Percentiles rank a stretch among this genome's conserved stretches.
Conservation (phyloP, 2,888 invertebrate genomes). For the Patella ulyssiponensis region DNA sequence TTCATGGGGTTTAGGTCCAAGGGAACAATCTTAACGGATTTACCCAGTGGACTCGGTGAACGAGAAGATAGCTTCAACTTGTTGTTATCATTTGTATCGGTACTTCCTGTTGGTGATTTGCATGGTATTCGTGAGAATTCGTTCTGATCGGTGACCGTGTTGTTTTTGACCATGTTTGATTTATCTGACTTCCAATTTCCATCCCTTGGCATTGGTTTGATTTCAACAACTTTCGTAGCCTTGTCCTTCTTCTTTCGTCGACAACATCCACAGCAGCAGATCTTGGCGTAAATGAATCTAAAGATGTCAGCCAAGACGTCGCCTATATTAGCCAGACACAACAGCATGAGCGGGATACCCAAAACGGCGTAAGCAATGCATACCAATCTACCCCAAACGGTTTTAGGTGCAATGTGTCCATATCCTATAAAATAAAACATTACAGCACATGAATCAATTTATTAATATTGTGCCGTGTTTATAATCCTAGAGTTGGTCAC, state of each 20-base stretch:
- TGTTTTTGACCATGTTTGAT: slow-evolving; percentile 40
- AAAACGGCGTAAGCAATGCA: slow-evolving; percentile 72
- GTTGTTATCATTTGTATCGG: slow-evolving; percentile 31
- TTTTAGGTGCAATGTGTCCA: slow-evolving; percentile 71
- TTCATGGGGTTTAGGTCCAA: slow-evolving; percentile 49
- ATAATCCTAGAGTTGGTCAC: no score
- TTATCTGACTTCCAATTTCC: slow-evolving; percentile 52
- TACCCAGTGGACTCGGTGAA: slow-evolving; percentile 26
- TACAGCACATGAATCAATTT: background rate
- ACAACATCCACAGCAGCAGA: slow-evolving; percentile 70
- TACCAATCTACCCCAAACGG: slow-evolving; percentile 70
- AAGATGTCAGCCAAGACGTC: slow-evolving; percentile 75
- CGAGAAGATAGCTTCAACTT: slow-evolving; percentile 23
- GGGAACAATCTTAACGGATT: slow-evolving; percentile 53
- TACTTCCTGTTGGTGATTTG: slow-evolving; percentile 45
- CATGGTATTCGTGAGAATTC: slow-evolving; percentile 52
- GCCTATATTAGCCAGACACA: slow-evolving; percentile 75
- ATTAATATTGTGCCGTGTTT: no score
- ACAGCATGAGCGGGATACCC: slow-evolving; percentile 75
- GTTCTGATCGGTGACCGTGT: slow-evolving; percentile 38
- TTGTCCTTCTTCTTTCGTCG: slow-evolving; percentile 50
- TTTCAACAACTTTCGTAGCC: slow-evolving; percentile 48
- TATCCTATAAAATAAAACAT: slow-evolving; percentile 61
- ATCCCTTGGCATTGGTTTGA: slow-evolving; percentile 42
- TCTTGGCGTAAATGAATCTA: slow-evolving; percentile 73